Evolutionary conservation across 1,140 invertebrate species (phyloP).

Genomic region (Neuroterus valhalla): DNA sequence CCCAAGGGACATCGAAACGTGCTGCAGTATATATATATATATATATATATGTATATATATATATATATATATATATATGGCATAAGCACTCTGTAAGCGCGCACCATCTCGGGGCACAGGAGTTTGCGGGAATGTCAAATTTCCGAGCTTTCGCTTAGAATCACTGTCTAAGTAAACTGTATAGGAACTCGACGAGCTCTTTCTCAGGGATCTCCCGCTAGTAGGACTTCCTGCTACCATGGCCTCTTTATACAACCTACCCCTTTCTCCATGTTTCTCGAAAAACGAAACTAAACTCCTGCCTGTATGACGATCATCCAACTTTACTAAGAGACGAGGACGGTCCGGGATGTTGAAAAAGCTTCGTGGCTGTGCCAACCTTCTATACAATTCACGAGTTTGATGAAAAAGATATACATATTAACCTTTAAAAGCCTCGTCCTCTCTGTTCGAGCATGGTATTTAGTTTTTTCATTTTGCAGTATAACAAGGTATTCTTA

Average conservation of each 20-base stretch:
- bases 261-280: not conserved
- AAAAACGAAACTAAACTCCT: not conserved
- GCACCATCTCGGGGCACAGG: not conserved
- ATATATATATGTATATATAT: not conserved
- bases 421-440: constrained; percentile 1
- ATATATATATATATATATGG: constrained; percentile 1
- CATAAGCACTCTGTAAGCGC: constrained; percentile 22
- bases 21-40: constrained; percentile 15
- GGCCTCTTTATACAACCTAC: constrained; percentile 8
- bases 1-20: constrained; percentile 16
- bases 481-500: not conserved
- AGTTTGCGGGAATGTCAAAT: constrained; percentile 64
- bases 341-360: not conserved
- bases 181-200: constrained; percentile 42
- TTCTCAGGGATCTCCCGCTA: constrained; percentile 42
- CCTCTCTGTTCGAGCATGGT: not conserved
- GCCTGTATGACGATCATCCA: constrained; percentile 11
- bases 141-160: constrained; percentile 63
- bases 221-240: constrained; percentile 23
- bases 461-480: not conserved
- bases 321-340: constrained; percentile 25
- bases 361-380: constrained; percentile 16
- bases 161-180: constrained; percentile 63
- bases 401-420: constrained; percentile 26
- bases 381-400: constrained; percentile 25